Evolutionary conservation across 2,888 invertebrate genomes (phyloP).

Genomic region (Pocota personata): DNA sequence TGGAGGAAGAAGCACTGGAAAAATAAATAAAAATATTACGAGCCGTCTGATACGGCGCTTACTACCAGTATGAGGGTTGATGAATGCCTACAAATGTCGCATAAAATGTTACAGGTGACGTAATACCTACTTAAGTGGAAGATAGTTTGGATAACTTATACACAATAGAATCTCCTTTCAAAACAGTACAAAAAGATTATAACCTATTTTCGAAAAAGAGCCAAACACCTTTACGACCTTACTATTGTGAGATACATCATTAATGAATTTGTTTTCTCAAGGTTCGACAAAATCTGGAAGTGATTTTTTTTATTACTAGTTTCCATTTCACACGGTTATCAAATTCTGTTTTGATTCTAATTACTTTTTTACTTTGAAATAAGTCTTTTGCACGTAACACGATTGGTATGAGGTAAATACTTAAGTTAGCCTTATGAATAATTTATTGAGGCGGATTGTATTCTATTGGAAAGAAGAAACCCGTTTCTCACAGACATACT

Average conservation of each 20-base stretch:
- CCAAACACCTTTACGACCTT: too few relatives aligned
- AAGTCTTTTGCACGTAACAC: background rate
- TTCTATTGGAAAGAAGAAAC: background rate
- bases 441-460: slow-evolving; percentile 5
- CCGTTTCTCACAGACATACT: background rate
- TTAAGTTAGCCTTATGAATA: slow-evolving; percentile 11
- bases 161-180: too few relatives aligned
- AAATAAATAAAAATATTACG: background rate
- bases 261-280: background rate
- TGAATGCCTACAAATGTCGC: background rate
- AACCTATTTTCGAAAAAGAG: background rate
- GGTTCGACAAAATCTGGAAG: background rate
- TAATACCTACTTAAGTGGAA: too few relatives aligned
- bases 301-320: background rate
- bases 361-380: background rate
- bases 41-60: background rate
- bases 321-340: background rate
- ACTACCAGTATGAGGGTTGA: too few relatives aligned
- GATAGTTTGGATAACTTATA: too few relatives aligned
- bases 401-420: background rate
- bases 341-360: slow-evolving; percentile 37
- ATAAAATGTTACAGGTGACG: background rate
- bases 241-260: background rate
- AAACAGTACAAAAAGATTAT: background rate
- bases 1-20: background rate